A percentile compares a stretch with the other conserved stretches of the same genome.
phyloP scores from a whole-genome alignment of 2,888 invertebrate species.

The Empis stercorea region DNA sequence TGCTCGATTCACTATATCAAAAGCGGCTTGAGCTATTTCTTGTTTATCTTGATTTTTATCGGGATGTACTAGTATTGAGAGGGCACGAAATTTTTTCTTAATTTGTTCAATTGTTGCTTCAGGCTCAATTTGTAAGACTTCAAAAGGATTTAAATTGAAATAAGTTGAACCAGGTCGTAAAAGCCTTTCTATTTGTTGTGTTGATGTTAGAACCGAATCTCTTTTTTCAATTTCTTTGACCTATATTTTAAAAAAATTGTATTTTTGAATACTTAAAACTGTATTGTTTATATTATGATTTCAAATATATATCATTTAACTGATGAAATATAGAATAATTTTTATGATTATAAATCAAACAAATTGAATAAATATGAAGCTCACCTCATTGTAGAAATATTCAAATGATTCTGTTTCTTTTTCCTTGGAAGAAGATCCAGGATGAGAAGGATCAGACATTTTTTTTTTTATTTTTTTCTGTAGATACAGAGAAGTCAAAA shows the following conservation, averaged over 20 bases:
- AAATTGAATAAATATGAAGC: too few species aligned
- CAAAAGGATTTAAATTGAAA: slow-evolving; percentile 95
- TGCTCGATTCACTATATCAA: slow-evolving; percentile 86
- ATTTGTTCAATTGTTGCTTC: slow-evolving; percentile 80
- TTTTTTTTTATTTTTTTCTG: too few species aligned
- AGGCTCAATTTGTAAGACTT: slow-evolving; percentile 80
- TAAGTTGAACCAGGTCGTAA: slow-evolving; percentile 95
- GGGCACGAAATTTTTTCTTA: slow-evolving; percentile 89
- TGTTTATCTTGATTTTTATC: slow-evolving; percentile 96
- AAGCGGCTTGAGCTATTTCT: slow-evolving; percentile 86
- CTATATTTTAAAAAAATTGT: slow-evolving; percentile 37
- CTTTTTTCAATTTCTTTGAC: slow-evolving; percentile 98
- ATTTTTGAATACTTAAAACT: too few species aligned
- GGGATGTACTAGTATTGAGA: slow-evolving; percentile 97
- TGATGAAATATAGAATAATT: too few species aligned
- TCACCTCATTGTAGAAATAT: too few species aligned
- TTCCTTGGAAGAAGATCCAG: too few species aligned
- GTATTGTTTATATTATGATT: too few species aligned
- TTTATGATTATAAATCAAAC: too few species aligned
- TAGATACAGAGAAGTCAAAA: too few species aligned
- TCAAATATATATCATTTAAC: too few species aligned
- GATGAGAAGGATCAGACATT: too few species aligned
- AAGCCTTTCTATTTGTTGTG: slow-evolving; percentile 93
- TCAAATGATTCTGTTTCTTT: too few species aligned
- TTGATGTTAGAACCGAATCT: slow-evolving; percentile 91